These are phyloP conservation scores for Loripinus fragilis DNA, from an alignment of 2,888 invertebrate genomes.

Conservation along the genomic window DNA sequence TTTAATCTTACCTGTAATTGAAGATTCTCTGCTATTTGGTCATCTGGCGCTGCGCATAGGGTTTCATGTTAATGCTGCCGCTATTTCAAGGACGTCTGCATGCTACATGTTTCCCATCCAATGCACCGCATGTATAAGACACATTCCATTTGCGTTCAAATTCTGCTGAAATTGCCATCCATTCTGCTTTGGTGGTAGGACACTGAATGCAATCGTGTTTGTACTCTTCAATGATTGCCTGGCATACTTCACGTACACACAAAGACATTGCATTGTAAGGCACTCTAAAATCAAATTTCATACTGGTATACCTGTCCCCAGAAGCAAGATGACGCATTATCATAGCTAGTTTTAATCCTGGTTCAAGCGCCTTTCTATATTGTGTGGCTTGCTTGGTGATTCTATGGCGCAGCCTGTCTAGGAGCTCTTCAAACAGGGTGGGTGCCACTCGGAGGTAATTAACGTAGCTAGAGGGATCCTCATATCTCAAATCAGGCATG, in stretches of 20 bases:
- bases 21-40: slow-evolving; percentile 55
- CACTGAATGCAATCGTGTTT: slow-evolving; percentile 50
- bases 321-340: slow-evolving; percentile 52
- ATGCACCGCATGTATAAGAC: slow-evolving; percentile 1
- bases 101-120: neutral
- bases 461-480: slow-evolving; percentile 7
- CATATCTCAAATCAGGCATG: slow-evolving; percentile 38
- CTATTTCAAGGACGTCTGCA: slow-evolving; percentile 9
- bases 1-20: slow-evolving; percentile 57
- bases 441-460: slow-evolving; percentile 23
- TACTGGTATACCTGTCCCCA: slow-evolving; percentile 50
- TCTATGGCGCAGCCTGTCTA: slow-evolving; percentile 39
- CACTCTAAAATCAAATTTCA: slow-evolving; percentile 61
- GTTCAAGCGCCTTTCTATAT: slow-evolving; percentile 46
- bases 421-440: slow-evolving; percentile 54
- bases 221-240: slow-evolving; percentile 60
- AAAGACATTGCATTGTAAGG: slow-evolving; percentile 56
- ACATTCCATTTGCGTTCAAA: slow-evolving; percentile 15
- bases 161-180: slow-evolving; percentile 6
- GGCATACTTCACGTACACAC: slow-evolving; percentile 60
- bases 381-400: slow-evolving; percentile 47
- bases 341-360: slow-evolving; percentile 57
- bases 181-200: slow-evolving; percentile 37
- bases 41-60: slow-evolving; percentile 47
- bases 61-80: slow-evolving; percentile 52